These are phyloP conservation scores for Porites lobata DNA, from an alignment of 92 coral and sea anemone species.

Conservation along the genomic window DNA sequence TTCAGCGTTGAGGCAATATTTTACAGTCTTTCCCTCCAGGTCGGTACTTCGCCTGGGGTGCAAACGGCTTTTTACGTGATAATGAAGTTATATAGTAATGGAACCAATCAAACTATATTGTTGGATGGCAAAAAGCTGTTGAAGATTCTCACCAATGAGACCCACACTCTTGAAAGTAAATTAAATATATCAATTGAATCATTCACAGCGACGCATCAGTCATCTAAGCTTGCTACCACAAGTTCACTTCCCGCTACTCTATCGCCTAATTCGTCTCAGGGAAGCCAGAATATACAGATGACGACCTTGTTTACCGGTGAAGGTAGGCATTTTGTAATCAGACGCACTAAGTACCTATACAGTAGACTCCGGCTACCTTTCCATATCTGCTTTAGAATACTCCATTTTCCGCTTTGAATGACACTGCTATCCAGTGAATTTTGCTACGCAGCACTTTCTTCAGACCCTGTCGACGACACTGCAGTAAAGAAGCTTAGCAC, in stretches of 20 bases:
- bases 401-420: too few relatives aligned
- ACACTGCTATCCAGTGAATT: not conserved
- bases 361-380: not conserved
- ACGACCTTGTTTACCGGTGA: slow-evolving; percentile 6
- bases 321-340: slow-evolving; percentile 30
- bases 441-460: not conserved
- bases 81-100: slow-evolving; percentile 53
- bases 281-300: slow-evolving; percentile 16
- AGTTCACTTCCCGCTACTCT: not conserved
- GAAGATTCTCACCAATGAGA: slow-evolving; percentile 61
- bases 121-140: slow-evolving; percentile 68
- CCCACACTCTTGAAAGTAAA: slow-evolving; percentile 55
- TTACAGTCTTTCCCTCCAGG: slow-evolving; percentile 69
- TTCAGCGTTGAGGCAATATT: slow-evolving; percentile 66
- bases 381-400: not conserved
- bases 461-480: not conserved
- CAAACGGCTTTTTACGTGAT: slow-evolving; percentile 78
- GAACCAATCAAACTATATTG: slow-evolving; percentile 66
- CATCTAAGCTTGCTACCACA: not conserved
- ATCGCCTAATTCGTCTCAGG: slow-evolving; percentile 23
- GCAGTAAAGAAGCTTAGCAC: not conserved
- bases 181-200: slow-evolving; percentile 72
- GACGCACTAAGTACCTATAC: not conserved
- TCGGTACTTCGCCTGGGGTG: slow-evolving; percentile 28
- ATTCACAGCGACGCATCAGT: slow-evolving; percentile 54